Evolutionary conservation across 1,140 invertebrate genomes (phyloP).

Genomic region (Anoplophora glabripennis): DNA sequence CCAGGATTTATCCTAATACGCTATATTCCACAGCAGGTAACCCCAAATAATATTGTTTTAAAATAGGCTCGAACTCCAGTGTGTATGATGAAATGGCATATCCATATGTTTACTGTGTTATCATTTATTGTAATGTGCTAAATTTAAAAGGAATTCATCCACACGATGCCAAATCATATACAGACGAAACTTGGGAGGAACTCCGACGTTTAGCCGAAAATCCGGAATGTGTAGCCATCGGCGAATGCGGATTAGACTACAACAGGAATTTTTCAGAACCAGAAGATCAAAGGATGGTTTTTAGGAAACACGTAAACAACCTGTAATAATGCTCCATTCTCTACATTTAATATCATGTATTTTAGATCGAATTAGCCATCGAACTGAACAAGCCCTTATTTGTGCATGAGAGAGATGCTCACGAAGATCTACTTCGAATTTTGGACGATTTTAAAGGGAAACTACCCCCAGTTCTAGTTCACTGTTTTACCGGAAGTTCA

Average conservation of each 20-base stretch:
- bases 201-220: constrained; percentile 70
- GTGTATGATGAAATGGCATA: not conserved
- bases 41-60: not conserved
- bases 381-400: constrained; percentile 85
- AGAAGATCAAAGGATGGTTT: constrained; percentile 79
- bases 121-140: constrained; percentile 7
- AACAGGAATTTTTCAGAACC: constrained; percentile 91
- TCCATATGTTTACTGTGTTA: not conserved
- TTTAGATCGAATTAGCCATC: constrained; percentile 79
- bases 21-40: constrained; percentile 90
- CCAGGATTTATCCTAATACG: constrained; percentile 82
- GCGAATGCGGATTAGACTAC: constrained; percentile 93
- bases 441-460: constrained; percentile 57
- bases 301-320: constrained; percentile 76
- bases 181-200: constrained; percentile 71
- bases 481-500: constrained; percentile 89
- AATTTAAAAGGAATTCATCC: constrained; percentile 79
- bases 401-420: constrained; percentile 88
- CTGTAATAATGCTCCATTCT: not conserved
- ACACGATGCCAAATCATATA: constrained; percentile 92
- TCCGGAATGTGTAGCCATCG: constrained; percentile 89
- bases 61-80: no score
- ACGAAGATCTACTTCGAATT: constrained; percentile 71
- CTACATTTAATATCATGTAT: constrained; percentile 15
- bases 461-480: constrained; percentile 80